These are phyloP conservation scores for Drosophila virilis DNA, from an alignment of 1,140 invertebrate species.

Conservation along the genomic window DNA sequence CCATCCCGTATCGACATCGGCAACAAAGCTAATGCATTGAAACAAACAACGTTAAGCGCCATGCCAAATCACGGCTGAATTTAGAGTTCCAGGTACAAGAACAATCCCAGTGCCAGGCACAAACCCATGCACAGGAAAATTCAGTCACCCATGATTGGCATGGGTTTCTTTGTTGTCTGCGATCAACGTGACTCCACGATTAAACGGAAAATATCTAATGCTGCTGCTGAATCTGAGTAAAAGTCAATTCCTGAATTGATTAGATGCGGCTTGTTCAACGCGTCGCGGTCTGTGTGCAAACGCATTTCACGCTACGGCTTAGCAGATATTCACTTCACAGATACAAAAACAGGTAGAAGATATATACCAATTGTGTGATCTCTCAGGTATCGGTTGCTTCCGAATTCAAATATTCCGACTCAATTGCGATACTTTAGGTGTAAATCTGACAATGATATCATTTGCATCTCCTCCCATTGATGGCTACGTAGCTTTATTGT, in stretches of 20 bases:
- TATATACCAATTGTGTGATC: constrained; percentile 14
- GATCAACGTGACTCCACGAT: constrained; percentile 2
- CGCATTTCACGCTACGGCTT: constrained; percentile 65
- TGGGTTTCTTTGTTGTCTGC: constrained; percentile 41
- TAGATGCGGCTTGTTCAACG: constrained; percentile 69
- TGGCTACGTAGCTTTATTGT: constrained; percentile 4
- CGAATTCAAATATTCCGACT: constrained; percentile 69
- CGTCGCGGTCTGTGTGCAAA: constrained; percentile 54
- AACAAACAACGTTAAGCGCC: constrained; percentile 10
- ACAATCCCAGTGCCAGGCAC: background rate
- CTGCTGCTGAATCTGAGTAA: constrained; percentile 1
- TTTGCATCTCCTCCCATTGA: constrained; percentile 15
- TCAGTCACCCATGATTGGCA: background rate
- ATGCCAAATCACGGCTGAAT: background rate
- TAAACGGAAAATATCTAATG: constrained; percentile 11
- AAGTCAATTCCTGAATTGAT: constrained; percentile 60
- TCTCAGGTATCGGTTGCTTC: constrained; percentile 55
- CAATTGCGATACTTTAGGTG: constrained; percentile 55
- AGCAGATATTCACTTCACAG: constrained; percentile 53
- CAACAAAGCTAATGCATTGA: background rate
- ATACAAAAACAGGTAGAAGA: constrained; percentile 6
- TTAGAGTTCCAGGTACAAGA: background rate
- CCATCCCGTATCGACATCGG: background rate
- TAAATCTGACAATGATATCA: constrained; percentile 68
- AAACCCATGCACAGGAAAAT: background rate